Base-by-base conservation (phyloP, 2,888 invertebrate genomes). In the Eudemis profundana region DNA sequence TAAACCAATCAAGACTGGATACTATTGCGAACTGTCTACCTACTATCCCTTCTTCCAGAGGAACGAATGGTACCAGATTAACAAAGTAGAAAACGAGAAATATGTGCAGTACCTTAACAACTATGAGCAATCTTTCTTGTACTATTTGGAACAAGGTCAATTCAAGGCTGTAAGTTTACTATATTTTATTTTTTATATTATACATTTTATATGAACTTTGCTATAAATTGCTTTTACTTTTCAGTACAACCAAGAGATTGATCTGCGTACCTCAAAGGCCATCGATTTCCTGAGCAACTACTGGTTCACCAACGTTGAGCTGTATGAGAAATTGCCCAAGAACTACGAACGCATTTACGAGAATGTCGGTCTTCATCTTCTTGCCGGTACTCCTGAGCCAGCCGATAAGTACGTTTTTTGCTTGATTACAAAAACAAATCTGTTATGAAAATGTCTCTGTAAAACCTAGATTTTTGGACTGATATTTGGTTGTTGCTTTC, bases 41-140 rank as follows among this genome's bases (percentile, higher is more conserved):
- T 70, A 68, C 60, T 76, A 93, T 57, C 93, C 93, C 19, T 94
- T 93, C 85, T 93, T 93, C 33, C 90, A 90, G 72, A 93, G 94
- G 72, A 93, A 93, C 68, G 91, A 93, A 74, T 66, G 94, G 86
- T 96, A 94, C 85, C 90, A 93, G 61, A 84, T 95, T 61, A 93
- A 85, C 53, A 77, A 73, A 78, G 91, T 94, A 90, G 81, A 82
- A 21, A 84, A 89, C 68, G 75, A 79, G 15, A 90, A 95, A 69
- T 78, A 84, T 61, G 70, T 90, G 19, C 82, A 93, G 62, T 92
- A 94, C 74, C 93, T 95, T 87, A 90, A 93, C 71, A 86, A 92
- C 65, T 95, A 94, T 83, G 94, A 94, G 36, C 29, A 51, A 33
- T 0, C 19, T 19, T 51, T 51, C 50, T 19, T 51, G 50, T 51